These are phyloP conservation scores for Zaprionus taronus DNA, from an alignment of 1,140 invertebrate species.

Conservation along the genomic window DNA sequence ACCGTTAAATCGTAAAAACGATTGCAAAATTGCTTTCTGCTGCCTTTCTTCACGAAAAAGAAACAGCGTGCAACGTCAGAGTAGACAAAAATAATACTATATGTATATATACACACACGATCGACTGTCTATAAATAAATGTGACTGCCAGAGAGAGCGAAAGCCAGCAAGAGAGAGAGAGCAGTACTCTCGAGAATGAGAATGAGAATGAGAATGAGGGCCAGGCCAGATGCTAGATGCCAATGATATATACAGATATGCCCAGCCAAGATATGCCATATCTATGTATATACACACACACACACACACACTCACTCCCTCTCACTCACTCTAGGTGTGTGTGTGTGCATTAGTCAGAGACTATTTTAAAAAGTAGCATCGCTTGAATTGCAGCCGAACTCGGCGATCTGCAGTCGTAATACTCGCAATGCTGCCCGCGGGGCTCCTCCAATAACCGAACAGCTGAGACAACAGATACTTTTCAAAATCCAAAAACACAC, in stretches of 20 bases:
- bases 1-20: slow-evolving; percentile 30
- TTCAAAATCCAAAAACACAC: not conserved
- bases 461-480: slow-evolving; percentile 36
- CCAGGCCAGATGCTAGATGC: slow-evolving; percentile 42
- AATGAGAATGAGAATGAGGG: slow-evolving; percentile 14
- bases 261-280: slow-evolving; percentile 33
- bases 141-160: slow-evolving; percentile 21
- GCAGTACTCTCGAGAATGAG: not conserved
- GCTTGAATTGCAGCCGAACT: slow-evolving; percentile 28
- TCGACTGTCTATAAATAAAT: slow-evolving; percentile 46
- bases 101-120: slow-evolving; percentile 33
- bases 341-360: slow-evolving; percentile 41
- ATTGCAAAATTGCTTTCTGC: slow-evolving; percentile 23
- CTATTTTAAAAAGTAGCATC: slow-evolving; percentile 46
- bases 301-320: not conserved
- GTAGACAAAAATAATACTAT: slow-evolving; percentile 36
- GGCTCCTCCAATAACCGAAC: slow-evolving; percentile 21
- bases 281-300: slow-evolving; percentile 5
- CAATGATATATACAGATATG: slow-evolving; percentile 44
- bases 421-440: slow-evolving; percentile 9
- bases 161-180: not conserved
- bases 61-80: slow-evolving; percentile 43
- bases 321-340: not conserved
- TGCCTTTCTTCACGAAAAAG: slow-evolving; percentile 21
- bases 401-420: slow-evolving; percentile 10